Base-by-base conservation (phyloP, 1,140 invertebrate genomes). In the Octopus bimaculoides region DNA sequence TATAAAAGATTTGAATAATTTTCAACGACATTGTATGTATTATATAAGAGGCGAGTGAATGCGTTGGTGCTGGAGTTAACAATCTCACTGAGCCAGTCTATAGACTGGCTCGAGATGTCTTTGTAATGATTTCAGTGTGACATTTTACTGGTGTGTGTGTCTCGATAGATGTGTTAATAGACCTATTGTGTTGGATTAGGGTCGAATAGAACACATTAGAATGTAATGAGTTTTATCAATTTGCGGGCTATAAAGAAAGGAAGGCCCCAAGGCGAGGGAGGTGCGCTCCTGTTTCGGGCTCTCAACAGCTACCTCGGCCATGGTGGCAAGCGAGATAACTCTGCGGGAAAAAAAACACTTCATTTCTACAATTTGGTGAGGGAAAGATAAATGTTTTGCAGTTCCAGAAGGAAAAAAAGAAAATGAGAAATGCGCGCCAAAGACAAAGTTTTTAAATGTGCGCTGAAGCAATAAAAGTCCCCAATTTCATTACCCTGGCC, bases 291-390 rank as follows among this genome's bases (percentile, higher is more conserved):
- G 66, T 5, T 6, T 14, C 14, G 66, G 66, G 14, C 14, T 12
- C 7, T 5, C 9, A 14, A 9, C 14, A 71, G 66, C 66, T 6
- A 71, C 7, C 8, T 5, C 8, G 17, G 14, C 7, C 17, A 10
- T 8, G 26, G 26, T 14, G 26, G 6, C 66, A 71, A 71, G 66
- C 66, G 66, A 20, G 66, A 71, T 71, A 71, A 71, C 66, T 71
- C 66, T 71, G 66, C 66, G 66, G 17, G 66, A 6, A n/a, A 71
- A 71, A 71, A 61, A 61, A 61, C 17, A 71, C 17, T 71, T 71
- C 6, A 71, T 20, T 71, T 71, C 26, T 6, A 4, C 6, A 71
- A 71, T n/a, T 20, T 14, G 66, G 9, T 17, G 17, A 9, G 56
- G 9, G 17, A 17, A 17, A 1, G 56, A 9, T 1, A 61, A 61